Evolutionary conservation across 2,113 vertebrate species (phyloP).

Genomic region (Puffinus mauretanicus): DNA sequence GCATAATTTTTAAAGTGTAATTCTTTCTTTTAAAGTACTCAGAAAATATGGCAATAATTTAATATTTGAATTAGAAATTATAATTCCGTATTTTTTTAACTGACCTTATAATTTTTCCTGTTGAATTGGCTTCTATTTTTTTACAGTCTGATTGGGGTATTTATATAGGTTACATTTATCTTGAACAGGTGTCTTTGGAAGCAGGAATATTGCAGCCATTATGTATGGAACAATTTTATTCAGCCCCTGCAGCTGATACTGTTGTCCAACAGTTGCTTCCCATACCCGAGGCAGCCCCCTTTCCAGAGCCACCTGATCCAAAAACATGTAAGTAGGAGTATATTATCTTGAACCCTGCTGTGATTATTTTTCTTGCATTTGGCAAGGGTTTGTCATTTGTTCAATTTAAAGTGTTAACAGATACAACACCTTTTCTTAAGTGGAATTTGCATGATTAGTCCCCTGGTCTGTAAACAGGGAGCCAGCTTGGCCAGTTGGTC

Average conservation of each 20-base stretch:
- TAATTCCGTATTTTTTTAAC: background rate
- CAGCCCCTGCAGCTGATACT: background rate
- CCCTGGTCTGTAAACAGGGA: background rate
- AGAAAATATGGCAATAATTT: background rate
- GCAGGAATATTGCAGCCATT: slow-evolving; percentile 2
- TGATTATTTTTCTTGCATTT: background rate
- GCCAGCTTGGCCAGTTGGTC: background rate
- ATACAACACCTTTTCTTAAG: background rate
- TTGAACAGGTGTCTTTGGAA: slow-evolving; percentile 60
- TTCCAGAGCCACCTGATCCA: slow-evolving; percentile 21
- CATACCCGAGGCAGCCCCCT: background rate
- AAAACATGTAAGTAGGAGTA: slow-evolving; percentile 69
- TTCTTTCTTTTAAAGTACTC: background rate
- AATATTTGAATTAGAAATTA: background rate
- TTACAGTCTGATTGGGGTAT: background rate
- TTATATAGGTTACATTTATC: background rate
- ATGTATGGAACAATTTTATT: background rate
- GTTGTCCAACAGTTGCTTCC: background rate
- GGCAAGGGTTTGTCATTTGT: background rate
- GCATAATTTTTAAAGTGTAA: background rate
- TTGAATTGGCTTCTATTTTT: background rate
- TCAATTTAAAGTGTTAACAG: background rate
- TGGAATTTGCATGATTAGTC: background rate
- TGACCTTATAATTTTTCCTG: background rate
- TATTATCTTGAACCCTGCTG: background rate